Conservation (phyloP, 2,797 vertebrate species). For the Amniataba percoides region DNA sequence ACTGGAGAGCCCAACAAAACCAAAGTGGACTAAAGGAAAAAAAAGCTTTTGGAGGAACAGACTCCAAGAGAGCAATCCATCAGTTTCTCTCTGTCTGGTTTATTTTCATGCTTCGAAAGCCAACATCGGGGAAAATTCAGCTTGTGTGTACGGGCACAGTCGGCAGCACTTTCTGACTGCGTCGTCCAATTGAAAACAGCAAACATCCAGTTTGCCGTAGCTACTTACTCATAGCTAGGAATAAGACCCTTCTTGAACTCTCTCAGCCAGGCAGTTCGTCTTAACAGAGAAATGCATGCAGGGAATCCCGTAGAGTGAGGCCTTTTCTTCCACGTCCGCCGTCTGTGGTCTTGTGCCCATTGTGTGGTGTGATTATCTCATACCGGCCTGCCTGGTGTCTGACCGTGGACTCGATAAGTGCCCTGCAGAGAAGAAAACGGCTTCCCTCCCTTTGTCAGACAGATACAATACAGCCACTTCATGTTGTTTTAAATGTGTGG, state of each 20-base stretch:
- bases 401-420: constrained; percentile 75
- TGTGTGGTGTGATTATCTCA: constrained; percentile 78
- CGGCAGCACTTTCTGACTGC: constrained; percentile 42
- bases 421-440: constrained; percentile 67
- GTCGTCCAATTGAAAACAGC: constrained; percentile 53
- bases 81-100: constrained; percentile 30
- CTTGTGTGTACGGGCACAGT: constrained; percentile 21
- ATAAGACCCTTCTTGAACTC: constrained; percentile 61
- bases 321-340: constrained; percentile 60
- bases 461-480: constrained; percentile 66
- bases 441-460: constrained; percentile 59
- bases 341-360: constrained; percentile 72
- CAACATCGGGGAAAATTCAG: constrained; percentile 25
- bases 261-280: constrained; percentile 42
- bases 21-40: background rate
- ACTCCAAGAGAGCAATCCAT: constrained; percentile 24
- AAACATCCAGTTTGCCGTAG: constrained; percentile 53
- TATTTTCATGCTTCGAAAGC: constrained; percentile 45
- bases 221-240: constrained; percentile 41
- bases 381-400: constrained; percentile 65
- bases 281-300: constrained; percentile 59
- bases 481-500: constrained; percentile 62
- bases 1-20: background rate
- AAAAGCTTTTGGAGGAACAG: background rate
- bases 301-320: constrained; percentile 63